Evolutionary conservation across 2,888 invertebrate species (phyloP).

Genomic region (Dryobotodes eremita): DNA sequence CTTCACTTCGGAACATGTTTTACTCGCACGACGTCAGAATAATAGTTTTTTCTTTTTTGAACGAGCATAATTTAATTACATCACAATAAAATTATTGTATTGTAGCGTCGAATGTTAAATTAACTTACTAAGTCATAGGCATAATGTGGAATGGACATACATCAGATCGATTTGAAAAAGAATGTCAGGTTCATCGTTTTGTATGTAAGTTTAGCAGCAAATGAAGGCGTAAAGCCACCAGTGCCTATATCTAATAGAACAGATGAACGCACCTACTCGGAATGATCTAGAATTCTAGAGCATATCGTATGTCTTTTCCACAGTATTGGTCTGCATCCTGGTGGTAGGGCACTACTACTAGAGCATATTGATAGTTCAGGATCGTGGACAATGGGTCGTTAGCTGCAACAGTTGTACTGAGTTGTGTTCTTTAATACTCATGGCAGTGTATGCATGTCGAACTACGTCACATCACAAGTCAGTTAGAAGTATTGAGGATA

Average conservation of each 20-base stretch:
- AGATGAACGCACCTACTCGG: slow-evolving; percentile 55
- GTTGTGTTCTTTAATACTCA: slow-evolving; percentile 83
- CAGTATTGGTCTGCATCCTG: slow-evolving; percentile 62
- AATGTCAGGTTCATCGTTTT: slow-evolving; percentile 19
- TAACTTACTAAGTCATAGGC: slow-evolving; percentile 59
- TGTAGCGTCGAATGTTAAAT: slow-evolving; percentile 59
- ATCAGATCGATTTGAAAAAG: slow-evolving; percentile 43
- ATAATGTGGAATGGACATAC: slow-evolving; percentile 75
- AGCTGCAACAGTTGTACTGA: slow-evolving; percentile 66
- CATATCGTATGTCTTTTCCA: slow-evolving; percentile 75
- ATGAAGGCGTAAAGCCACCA: slow-evolving; percentile 68
- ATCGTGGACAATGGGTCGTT: slow-evolving; percentile 71
- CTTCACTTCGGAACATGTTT: slow-evolving; percentile 59
- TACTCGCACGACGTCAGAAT: slow-evolving; percentile 55
- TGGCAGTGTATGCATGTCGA: slow-evolving; percentile 79
- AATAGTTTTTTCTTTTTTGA: slow-evolving; percentile 47
- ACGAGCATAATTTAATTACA: slow-evolving; percentile 67
- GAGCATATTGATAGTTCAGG: slow-evolving; percentile 55
- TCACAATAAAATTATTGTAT: slow-evolving; percentile 67
- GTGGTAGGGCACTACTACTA: slow-evolving; percentile 64
- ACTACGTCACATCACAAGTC: slow-evolving; percentile 87
- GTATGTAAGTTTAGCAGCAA: slow-evolving; percentile 39
- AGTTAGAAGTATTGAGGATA: slow-evolving; percentile 77
- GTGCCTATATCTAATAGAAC: slow-evolving; percentile 72
- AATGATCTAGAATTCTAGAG: slow-evolving; percentile 54